Conservation (phyloP, 2,797 vertebrate genomes). For the Halcyon badia region DNA sequence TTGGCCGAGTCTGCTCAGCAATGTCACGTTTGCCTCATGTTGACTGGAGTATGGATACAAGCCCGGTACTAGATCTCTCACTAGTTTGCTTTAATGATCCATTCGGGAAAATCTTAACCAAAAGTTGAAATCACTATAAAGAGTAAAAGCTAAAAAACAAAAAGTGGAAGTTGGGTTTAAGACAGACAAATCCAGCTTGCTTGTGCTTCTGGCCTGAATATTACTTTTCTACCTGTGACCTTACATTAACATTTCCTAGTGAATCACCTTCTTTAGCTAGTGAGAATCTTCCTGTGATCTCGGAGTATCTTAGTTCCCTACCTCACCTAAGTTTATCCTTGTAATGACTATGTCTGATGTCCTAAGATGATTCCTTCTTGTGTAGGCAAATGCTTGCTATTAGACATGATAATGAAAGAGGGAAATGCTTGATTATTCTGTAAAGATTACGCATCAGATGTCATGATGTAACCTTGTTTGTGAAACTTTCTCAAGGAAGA, state of each 20-base stretch:
- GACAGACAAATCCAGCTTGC: neutral
- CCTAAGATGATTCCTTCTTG: constrained; percentile 8
- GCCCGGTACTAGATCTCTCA: neutral
- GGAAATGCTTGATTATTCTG: neutral
- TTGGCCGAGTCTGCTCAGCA: neutral
- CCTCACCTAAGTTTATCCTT: neutral
- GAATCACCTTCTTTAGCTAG: constrained; percentile 7
- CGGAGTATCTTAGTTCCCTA: neutral
- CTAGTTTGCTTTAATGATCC: neutral
- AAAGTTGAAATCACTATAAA: neutral
- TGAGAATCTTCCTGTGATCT: constrained; percentile 34
- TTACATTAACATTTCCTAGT: neutral
- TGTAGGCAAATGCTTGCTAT: constrained; percentile 5
- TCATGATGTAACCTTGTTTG: neutral
- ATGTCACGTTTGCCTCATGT: neutral
- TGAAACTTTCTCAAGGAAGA: neutral
- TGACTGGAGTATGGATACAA: neutral
- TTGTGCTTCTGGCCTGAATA: neutral
- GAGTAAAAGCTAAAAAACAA: neutral
- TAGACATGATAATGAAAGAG: constrained; percentile 33
- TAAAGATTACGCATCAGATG: neutral
- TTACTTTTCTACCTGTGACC: neutral
- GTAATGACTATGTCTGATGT: constrained; percentile 2
- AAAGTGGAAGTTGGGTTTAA: neutral
- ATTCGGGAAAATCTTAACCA: neutral